These are phyloP conservation scores for Lasioglossum albipes DNA, from an alignment of 1,140 invertebrate species.

Conservation along the genomic window DNA sequence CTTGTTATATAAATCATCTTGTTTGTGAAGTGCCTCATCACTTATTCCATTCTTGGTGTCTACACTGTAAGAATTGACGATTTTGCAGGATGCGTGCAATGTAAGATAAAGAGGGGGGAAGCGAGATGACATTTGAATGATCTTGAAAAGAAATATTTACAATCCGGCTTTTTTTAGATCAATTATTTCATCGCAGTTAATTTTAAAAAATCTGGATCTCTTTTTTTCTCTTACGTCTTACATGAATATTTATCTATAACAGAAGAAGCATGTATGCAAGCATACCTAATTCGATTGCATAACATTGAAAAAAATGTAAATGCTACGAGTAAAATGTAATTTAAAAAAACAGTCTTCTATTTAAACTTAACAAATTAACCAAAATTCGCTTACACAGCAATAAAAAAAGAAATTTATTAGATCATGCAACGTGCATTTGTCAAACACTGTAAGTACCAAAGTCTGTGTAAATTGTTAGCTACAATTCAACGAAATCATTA, in stretches of 20 bases:
- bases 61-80: slow-evolving; percentile 35
- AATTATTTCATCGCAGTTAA: slow-evolving; percentile 75
- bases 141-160: slow-evolving; percentile 60
- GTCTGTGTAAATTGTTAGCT: background rate
- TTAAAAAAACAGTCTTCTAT: background rate
- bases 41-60: slow-evolving; percentile 14
- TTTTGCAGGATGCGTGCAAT: slow-evolving; percentile 11
- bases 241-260: slow-evolving; percentile 30
- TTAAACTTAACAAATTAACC: background rate
- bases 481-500: background rate
- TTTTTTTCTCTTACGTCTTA: slow-evolving; percentile 65
- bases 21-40: slow-evolving; percentile 16
- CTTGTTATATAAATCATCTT: slow-evolving; percentile 10
- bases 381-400: background rate
- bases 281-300: background rate
- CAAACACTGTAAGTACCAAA: background rate
- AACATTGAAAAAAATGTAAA: background rate
- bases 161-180: slow-evolving; percentile 72
- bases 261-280: background rate
- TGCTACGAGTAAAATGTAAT: too few species aligned
- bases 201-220: slow-evolving; percentile 77
- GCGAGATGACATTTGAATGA: slow-evolving; percentile 18
- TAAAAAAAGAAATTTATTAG: too few species aligned
- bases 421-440: slow-evolving; percentile 10
- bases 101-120: background rate